Conservation (phyloP, 2,888 invertebrate species). For the Sympetrum striolatum region DNA sequence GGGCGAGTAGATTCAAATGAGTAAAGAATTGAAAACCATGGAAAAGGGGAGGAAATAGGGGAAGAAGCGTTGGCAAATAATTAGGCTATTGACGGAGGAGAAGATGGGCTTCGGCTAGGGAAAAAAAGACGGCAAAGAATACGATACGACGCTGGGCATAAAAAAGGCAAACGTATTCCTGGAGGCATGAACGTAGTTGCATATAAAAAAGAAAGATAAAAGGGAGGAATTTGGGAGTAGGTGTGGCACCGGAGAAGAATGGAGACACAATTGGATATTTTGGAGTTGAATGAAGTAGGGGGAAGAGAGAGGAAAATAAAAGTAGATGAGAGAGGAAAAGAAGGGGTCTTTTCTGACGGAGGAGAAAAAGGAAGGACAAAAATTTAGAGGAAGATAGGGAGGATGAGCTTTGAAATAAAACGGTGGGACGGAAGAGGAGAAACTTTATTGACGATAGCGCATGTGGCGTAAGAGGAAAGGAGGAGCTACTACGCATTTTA, state of each 20-base stretch:
- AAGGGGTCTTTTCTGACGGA: not conserved
- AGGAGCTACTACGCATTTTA: not conserved
- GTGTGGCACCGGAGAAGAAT: not conserved
- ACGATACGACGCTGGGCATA: not conserved
- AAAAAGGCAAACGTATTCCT: not conserved
- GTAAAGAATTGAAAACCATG: no score
- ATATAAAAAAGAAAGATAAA: not conserved
- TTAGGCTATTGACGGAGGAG: no score
- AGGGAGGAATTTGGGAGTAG: not conserved
- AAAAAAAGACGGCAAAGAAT: not conserved
- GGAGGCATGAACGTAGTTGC: not conserved
- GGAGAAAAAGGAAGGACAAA: not conserved
- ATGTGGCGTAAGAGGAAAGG: not conserved
- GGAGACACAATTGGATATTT: not conserved
- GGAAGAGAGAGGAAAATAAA: not conserved
- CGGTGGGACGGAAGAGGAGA: not conserved
- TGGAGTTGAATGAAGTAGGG: not conserved
- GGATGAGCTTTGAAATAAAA: not conserved
- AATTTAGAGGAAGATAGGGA: not conserved
- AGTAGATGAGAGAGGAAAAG: no score
- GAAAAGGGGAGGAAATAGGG: no score
- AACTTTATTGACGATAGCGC: not conserved
- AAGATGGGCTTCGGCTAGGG: not conserved
- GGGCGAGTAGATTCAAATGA: no score
- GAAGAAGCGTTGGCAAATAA: no score